These are phyloP conservation scores for Schizaphis graminum DNA, from an alignment of 2,888 invertebrate species.

Conservation along the genomic window DNA sequence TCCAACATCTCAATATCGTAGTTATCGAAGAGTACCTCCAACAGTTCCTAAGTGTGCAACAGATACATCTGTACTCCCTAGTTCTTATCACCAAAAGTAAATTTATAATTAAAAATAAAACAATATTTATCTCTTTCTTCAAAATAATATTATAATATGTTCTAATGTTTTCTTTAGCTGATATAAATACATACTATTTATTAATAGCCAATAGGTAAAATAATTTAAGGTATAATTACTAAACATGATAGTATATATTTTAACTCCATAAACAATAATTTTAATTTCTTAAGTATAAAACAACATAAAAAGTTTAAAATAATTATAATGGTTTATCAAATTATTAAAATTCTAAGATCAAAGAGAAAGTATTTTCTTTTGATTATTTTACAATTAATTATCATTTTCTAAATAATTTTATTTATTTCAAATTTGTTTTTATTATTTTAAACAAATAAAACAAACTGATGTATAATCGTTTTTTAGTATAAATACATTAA, in stretches of 20 bases:
- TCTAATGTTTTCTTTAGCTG: neutral
- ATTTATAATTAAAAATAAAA: neutral
- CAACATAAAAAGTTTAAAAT: neutral
- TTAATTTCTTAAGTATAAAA: neutral
- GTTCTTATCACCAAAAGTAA: conserved; percentile 60
- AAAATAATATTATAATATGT: neutral
- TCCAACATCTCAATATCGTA: conserved; percentile 84
- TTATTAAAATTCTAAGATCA: neutral
- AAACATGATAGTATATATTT: neutral
- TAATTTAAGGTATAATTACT: neutral
- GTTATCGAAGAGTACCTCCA: conserved; percentile 77
- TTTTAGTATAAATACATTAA: neutral
- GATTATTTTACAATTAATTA: neutral
- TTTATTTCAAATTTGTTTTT: neutral
- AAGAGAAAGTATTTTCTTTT: neutral
- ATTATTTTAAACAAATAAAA: neutral
- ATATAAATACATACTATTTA: neutral
- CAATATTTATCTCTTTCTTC: neutral
- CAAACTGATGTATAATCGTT: neutral
- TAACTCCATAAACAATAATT: neutral
- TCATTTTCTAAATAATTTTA: neutral
- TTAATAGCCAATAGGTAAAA: neutral
- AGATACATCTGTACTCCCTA: conserved; percentile 33
- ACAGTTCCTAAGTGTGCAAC: conserved; percentile 69
- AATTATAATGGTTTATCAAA: neutral